A percentile compares a stretch with the other conserved stretches of the same genome.
phyloP scores from a whole-genome alignment of 2,888 invertebrate species.

The Parnassius apollo region DNA sequence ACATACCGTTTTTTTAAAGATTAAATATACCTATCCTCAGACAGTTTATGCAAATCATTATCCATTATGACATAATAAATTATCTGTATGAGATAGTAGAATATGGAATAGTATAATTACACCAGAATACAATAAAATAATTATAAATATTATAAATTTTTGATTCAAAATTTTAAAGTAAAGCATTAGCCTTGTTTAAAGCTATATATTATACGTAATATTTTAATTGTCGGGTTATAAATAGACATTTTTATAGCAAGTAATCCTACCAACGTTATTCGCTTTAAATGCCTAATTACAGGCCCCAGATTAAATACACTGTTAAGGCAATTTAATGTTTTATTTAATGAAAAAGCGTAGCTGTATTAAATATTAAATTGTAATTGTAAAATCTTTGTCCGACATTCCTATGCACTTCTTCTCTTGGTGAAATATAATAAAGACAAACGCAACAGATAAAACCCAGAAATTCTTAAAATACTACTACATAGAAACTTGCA shows the following conservation, averaged over 20 bases:
- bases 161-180: background rate
- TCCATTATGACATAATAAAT: too few relatives aligned
- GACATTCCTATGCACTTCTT: conserved; percentile 9
- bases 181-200: background rate
- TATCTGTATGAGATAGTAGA: too few relatives aligned
- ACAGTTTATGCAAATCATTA: too few relatives aligned
- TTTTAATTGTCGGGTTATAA: background rate
- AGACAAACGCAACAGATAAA: background rate
- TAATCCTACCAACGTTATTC: too few relatives aligned
- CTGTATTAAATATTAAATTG: conserved; percentile 14
- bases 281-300: too few relatives aligned
- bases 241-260: background rate
- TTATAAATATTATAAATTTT: too few relatives aligned
- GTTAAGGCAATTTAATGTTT: background rate
- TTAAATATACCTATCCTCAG: too few relatives aligned
- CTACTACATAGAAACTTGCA: conserved; percentile 12
- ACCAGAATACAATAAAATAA: too few relatives aligned
- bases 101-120: too few relatives aligned
- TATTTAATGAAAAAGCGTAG: conserved; percentile 8
- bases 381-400: conserved; percentile 7
- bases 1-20: too few relatives aligned
- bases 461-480: background rate
- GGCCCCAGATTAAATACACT: too few relatives aligned
- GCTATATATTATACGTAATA: background rate
- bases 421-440: background rate